Evolutionary conservation across 2,797 vertebrate species (phyloP).

Genomic region (Micromesistius poutassou): DNA sequence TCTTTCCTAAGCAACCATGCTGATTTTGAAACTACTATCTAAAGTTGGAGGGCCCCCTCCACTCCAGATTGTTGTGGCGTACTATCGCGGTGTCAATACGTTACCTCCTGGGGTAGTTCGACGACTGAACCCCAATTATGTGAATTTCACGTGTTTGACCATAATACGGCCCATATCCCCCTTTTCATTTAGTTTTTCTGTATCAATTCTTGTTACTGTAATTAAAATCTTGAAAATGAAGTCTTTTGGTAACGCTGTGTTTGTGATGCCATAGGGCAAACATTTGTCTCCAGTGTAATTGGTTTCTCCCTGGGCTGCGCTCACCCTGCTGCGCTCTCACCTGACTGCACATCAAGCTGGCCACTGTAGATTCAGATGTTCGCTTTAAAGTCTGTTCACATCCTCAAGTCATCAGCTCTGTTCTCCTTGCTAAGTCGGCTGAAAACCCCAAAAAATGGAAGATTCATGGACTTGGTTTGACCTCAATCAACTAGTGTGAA

Average conservation of each 20-base stretch:
- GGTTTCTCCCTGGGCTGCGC: background rate
- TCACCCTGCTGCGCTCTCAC: no score
- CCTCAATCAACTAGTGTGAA: background rate
- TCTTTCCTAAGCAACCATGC: conserved; percentile 24
- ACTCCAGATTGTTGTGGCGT: conserved; percentile 11
- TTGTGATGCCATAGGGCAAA: background rate
- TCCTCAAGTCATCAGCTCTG: background rate
- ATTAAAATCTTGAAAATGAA: conserved; percentile 41
- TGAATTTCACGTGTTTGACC: conserved; percentile 9
- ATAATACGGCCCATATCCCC: background rate
- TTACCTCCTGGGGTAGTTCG: conserved; percentile 6
- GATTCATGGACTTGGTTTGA: background rate
- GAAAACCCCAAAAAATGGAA: background rate
- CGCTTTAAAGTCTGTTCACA: background rate
- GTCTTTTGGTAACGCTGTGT: background rate
- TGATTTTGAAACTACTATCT: background rate
- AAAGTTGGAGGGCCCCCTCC: background rate
- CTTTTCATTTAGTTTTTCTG: background rate
- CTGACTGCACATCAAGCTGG: no score
- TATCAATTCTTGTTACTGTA: conserved; percentile 27
- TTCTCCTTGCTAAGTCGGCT: background rate
- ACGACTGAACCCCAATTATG: conserved; percentile 2
- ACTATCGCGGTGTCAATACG: background rate
- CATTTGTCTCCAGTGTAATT: background rate
- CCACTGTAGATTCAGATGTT: background rate